Base-by-base conservation (phyloP, 2,113 vertebrate genomes). In the Xyliphius kryptos region DNA sequence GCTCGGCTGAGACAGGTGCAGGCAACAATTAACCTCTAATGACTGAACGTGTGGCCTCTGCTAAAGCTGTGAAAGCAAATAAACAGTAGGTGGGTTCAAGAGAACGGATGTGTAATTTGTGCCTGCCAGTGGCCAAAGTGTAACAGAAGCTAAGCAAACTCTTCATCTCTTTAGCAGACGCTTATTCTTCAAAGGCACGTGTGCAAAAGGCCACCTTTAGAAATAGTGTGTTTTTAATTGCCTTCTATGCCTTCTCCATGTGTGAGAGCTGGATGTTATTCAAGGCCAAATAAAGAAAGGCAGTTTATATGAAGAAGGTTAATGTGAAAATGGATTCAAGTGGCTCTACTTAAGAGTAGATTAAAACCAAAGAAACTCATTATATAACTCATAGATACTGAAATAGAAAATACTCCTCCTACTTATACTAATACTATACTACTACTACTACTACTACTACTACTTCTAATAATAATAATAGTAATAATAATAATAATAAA, bases 161-260 rank as follows among this genome's bases (percentile, higher is more conserved):
- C 20, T 82, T 87, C 88, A 91, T 90, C 85, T 89, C 74, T 91
- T 91, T 88, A 86, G 84, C 89, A 91, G 89, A 80, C 81, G 57
- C 72, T 58, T 69, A 9, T 70, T 70, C 74, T 78, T 81, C 13
- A 64, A 75, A 75, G 80, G 76, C 61, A 40, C 62, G 56, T 67
- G 53, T 58, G 14, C 70, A 73, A 74, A 74, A 69, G 58, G 53
- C 66, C 63, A 81, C 81, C 76, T 74, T 77, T 71, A 82, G 68
- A 79, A 77, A 80, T 56, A 76, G n/a, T 74, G 70, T 73, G 72
- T 58, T 77, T 85, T 90, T 87, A 84, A 89, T 85, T 86, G 81
- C 83, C 89, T 90, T 80, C 87, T 87, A 72, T 88, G 82, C 76
- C 78, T 91, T 88, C 84, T 57, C 81, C 89, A 90, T 88, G 82